Conservation (phyloP, 2,797 vertebrate species). For the Pelobates cultripes region DNA sequence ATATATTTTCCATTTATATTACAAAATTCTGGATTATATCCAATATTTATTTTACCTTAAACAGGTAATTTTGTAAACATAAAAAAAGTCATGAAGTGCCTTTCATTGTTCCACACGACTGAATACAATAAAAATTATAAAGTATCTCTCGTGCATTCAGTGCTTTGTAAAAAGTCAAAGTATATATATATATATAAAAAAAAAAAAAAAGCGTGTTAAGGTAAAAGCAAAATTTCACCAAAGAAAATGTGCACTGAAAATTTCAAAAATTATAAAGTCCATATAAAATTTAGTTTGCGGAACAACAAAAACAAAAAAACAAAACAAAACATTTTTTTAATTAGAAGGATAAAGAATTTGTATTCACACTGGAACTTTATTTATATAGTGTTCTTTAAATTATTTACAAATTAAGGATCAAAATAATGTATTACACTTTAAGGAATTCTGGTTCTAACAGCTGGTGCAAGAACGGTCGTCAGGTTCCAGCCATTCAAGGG, state of each 20-base stretch:
- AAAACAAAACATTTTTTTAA: slow-evolving; percentile 12
- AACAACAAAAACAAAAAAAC: too few relatives aligned
- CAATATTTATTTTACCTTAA: slow-evolving; percentile 77
- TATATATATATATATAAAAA: slow-evolving; percentile 69
- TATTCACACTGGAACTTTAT: slow-evolving; percentile 78
- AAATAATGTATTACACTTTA: slow-evolving; percentile 67
- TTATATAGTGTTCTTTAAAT: slow-evolving; percentile 81
- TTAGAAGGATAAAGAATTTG: slow-evolving; percentile 39
- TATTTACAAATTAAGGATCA: slow-evolving; percentile 77
- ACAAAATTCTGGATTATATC: slow-evolving; percentile 84
- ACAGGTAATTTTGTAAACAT: slow-evolving; percentile 85
- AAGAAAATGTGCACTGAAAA: slow-evolving; percentile 75
- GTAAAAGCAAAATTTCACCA: slow-evolving; percentile 75
- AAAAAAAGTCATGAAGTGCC: slow-evolving; percentile 83
- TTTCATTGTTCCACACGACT: slow-evolving; percentile 70
- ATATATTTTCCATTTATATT: slow-evolving; percentile 83
- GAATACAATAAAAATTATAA: slow-evolving; percentile 71
- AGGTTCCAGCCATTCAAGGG: slow-evolving; percentile 84
- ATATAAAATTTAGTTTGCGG: slow-evolving; percentile 37
- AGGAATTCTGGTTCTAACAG: slow-evolving; percentile 70
- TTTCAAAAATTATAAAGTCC: slow-evolving; percentile 60
- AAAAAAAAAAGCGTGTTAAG: slow-evolving; percentile 70
- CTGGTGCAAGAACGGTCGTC: slow-evolving; percentile 68
- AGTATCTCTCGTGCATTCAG: slow-evolving; percentile 69
- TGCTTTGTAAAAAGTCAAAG: slow-evolving; percentile 74